Evolutionary conservation across 2,888 invertebrate genomes (phyloP).

Genomic region (Limnephilus marmoratus): DNA sequence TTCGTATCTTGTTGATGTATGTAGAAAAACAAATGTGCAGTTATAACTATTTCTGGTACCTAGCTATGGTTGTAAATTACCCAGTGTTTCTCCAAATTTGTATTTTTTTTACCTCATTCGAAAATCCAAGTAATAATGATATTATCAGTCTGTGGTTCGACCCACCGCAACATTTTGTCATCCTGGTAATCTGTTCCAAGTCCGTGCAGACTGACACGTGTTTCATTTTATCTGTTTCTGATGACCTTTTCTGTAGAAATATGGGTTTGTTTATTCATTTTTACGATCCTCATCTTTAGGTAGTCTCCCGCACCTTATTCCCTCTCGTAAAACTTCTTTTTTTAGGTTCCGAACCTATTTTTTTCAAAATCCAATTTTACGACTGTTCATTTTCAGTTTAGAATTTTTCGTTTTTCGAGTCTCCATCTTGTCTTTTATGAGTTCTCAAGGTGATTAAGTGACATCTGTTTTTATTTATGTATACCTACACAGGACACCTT

Average conservation of each 20-base stretch:
- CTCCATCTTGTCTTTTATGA: slow-evolving; percentile 23
- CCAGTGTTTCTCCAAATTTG: neutral
- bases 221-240: slow-evolving; percentile 54
- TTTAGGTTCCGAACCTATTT: slow-evolving; percentile 2
- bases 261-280: slow-evolving; percentile 57
- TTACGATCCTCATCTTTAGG: slow-evolving; percentile 47
- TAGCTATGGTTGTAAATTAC: neutral
- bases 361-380: slow-evolving; percentile 36
- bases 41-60: neutral
- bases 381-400: neutral
- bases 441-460: slow-evolving; percentile 48
- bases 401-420: slow-evolving; percentile 8
- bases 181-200: neutral
- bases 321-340: neutral
- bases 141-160: neutral
- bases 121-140: neutral
- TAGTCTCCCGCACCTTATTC: slow-evolving; percentile 2
- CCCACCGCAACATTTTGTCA: slow-evolving; percentile 8
- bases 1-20: no score
- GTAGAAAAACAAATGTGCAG: no score
- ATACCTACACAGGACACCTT: slow-evolving; percentile 30
- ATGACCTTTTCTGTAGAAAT: slow-evolving; percentile 57
- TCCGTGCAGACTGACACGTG: slow-evolving; percentile 55
- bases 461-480: slow-evolving; percentile 47
- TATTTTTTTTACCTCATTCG: neutral